A percentile compares a stretch with the other conserved stretches of the same genome.
phyloP scores from a whole-genome alignment of 2,797 vertebrate genomes.

The Sorex maritimensis region DNA sequence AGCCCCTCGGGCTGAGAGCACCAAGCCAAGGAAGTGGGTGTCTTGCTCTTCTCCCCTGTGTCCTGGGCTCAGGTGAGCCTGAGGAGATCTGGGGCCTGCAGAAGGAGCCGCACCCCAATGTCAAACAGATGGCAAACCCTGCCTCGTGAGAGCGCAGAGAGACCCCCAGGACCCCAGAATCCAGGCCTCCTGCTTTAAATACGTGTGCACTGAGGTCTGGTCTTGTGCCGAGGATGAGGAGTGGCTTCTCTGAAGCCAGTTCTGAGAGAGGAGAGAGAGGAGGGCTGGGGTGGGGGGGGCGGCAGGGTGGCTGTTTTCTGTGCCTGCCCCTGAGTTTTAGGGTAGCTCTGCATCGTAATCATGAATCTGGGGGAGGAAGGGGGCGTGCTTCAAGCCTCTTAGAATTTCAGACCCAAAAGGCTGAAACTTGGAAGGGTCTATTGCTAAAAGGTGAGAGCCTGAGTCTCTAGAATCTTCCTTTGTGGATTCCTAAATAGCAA shows the following conservation, averaged over 20 bases:
- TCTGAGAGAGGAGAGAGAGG: background rate
- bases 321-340: background rate
- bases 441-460: slow-evolving; percentile 69
- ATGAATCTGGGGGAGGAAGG: background rate
- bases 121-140: too few species aligned
- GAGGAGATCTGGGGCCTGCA: background rate
- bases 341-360: background rate
- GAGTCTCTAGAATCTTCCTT: slow-evolving; percentile 66
- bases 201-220: background rate
- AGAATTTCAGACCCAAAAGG: slow-evolving; percentile 69
- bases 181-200: background rate
- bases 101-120: accelerated
- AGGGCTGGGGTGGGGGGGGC: background rate
- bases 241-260: background rate
- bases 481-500: slow-evolving; percentile 58
- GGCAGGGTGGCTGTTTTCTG: background rate
- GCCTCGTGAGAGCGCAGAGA: background rate
- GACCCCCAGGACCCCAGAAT: background rate
- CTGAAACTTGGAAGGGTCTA: slow-evolving; percentile 64
- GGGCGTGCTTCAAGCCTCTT: slow-evolving; percentile 3
- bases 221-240: background rate
- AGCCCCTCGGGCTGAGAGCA: background rate
- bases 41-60: background rate
- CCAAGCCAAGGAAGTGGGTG: background rate
- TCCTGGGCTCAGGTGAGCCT: background rate